Evolutionary conservation across 2,113 vertebrate genomes (phyloP).

Genomic region (Nycticryphes semicollaris): DNA sequence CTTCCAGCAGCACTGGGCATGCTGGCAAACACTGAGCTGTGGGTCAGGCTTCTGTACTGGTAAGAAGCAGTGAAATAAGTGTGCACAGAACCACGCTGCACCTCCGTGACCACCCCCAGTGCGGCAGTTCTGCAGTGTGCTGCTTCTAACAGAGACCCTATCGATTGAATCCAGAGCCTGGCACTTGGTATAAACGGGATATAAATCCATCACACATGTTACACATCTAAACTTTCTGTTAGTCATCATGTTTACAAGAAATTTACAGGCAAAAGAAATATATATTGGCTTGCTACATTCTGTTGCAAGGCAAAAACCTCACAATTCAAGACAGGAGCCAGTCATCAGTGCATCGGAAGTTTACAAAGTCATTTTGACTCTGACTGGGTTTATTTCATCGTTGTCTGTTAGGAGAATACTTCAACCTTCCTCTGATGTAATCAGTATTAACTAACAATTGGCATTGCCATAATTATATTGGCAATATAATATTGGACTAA

Average conservation of each 20-base stretch:
- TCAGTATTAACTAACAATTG: background rate
- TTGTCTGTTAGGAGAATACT: background rate
- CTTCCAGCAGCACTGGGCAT: background rate
- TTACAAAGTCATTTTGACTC: background rate
- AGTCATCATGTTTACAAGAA: slow-evolving; percentile 9
- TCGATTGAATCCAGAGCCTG: background rate
- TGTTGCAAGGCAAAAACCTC: background rate
- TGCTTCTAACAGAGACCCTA: background rate
- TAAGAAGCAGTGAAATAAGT: background rate
- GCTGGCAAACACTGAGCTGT: background rate
- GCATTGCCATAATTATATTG: too few species aligned
- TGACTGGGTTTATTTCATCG: background rate
- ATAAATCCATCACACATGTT: background rate
- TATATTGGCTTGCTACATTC: background rate
- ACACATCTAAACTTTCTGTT: background rate
- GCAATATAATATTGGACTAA: background rate
- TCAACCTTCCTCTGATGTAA: background rate
- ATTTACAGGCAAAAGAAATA: background rate
- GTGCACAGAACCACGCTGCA: background rate
- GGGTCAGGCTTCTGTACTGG: background rate
- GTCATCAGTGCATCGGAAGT: background rate
- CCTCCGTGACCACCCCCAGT: background rate
- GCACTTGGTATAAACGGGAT: background rate
- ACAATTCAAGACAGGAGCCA: background rate
- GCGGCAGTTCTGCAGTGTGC: background rate